These are phyloP conservation scores for Agrotis puta DNA, from an alignment of 2,888 invertebrate species.

Conservation along the genomic window DNA sequence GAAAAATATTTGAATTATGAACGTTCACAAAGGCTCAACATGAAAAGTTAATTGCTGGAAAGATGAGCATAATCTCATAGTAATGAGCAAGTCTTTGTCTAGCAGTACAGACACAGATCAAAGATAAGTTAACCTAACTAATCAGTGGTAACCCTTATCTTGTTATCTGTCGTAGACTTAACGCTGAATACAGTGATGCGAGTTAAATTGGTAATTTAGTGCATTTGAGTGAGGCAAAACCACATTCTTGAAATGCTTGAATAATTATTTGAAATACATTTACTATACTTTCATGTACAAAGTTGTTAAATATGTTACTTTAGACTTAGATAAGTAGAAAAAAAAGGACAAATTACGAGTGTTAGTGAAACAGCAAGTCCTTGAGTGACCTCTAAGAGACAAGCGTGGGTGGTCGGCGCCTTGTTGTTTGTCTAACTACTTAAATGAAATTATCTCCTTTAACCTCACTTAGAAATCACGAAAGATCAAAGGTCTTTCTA, in stretches of 20 bases:
- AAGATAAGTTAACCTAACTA: background rate
- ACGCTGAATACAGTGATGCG: background rate
- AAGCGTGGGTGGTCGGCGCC: slow-evolving; percentile 77
- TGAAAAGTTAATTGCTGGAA: slow-evolving; percentile 18
- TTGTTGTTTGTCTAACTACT: slow-evolving; percentile 66
- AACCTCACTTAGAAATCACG: slow-evolving; percentile 69
- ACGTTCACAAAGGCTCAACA: background rate
- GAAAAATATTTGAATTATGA: slow-evolving; percentile 19
- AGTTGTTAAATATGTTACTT: slow-evolving; percentile 17
- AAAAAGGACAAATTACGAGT: slow-evolving; percentile 54
- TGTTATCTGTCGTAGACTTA: background rate
- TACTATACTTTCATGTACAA: slow-evolving; percentile 1
- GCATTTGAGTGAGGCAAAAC: background rate
- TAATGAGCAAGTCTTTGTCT: slow-evolving; percentile 15
- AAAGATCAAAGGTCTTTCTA: slow-evolving; percentile 67
- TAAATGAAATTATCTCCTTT: slow-evolving; percentile 76
- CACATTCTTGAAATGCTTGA: slow-evolving; percentile 4
- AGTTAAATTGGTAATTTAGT: background rate
- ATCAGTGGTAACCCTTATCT: background rate
- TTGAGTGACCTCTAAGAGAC: slow-evolving; percentile 77
- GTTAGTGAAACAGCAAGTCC: slow-evolving; percentile 70
- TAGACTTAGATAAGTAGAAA: slow-evolving; percentile 34
- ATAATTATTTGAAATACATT: slow-evolving; percentile 3
- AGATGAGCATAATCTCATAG: slow-evolving; percentile 10
- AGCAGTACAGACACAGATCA: background rate